phyloP scores from a whole-genome alignment of 2,888 invertebrate genomes.

The Pristionchus exspectatus region DNA sequence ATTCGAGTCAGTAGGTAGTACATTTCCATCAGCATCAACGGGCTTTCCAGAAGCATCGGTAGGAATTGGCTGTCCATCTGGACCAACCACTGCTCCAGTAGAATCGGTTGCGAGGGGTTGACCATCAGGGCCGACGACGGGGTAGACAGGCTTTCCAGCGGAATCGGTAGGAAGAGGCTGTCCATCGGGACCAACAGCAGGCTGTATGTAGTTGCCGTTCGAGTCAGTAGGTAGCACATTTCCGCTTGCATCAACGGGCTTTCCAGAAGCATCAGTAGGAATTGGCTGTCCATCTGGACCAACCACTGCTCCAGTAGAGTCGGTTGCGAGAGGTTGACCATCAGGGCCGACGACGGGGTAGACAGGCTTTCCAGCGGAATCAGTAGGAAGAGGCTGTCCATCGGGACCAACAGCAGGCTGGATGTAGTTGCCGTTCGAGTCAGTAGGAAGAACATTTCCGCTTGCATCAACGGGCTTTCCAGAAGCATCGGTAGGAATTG shows the following conservation, averaged over 20 bases:
- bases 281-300: conserved; percentile 62
- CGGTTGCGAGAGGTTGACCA: conserved; percentile 44
- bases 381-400: conserved; percentile 57
- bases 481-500: too few species aligned
- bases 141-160: conserved; percentile 57
- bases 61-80: conserved; percentile 62
- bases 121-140: conserved; percentile 59
- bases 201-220: too few species aligned
- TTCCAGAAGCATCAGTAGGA: conserved; percentile 57
- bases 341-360: conserved; percentile 59
- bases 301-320: too few species aligned
- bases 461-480: too few species aligned
- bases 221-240: too few species aligned
- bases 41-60: conserved; percentile 60
- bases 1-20: conserved; percentile 10
- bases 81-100: not conserved
- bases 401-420: not conserved
- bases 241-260: conserved; percentile 58
- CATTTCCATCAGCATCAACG: conserved; percentile 52
- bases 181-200: not conserved
- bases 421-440: too few species aligned
- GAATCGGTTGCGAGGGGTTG: too few species aligned
- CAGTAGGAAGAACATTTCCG: too few species aligned
- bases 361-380: conserved; percentile 57
- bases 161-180: conserved; percentile 59